Percentiles rank a stretch among this genome's conserved stretches.
Evolutionary conservation across 2,797 vertebrate species (phyloP).

Genomic region (Sebastes variabilis): DNA sequence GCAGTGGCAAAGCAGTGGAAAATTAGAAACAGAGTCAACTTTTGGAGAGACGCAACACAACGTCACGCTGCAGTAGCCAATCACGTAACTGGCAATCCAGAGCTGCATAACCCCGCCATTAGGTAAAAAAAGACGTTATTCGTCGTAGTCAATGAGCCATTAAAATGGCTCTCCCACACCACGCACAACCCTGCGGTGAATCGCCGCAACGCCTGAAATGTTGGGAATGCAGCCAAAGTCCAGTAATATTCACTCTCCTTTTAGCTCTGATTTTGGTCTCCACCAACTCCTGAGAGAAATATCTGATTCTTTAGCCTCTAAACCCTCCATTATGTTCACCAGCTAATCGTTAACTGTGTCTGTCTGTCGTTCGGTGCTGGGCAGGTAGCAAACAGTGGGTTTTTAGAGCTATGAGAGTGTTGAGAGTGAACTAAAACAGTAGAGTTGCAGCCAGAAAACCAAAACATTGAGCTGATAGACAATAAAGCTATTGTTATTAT

Average conservation of each 20-base stretch:
- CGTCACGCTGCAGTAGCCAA: too few relatives aligned
- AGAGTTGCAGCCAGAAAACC: neutral
- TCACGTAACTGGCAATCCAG: too few relatives aligned
- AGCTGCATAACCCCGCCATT: too few relatives aligned
- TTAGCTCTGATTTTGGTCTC: neutral
- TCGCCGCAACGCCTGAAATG: too few relatives aligned
- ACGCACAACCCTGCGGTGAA: too few relatives aligned
- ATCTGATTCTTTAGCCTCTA: neutral
- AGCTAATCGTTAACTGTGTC: neutral
- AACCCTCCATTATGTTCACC: neutral
- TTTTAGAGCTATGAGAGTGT: neutral
- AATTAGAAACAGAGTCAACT: too few relatives aligned
- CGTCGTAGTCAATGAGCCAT: too few relatives aligned
- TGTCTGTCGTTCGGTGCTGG: neutral
- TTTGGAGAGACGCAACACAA: too few relatives aligned
- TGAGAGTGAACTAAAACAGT: neutral
- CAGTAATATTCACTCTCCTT: neutral
- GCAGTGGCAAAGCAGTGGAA: too few relatives aligned
- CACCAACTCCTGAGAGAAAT: neutral
- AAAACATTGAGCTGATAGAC: neutral
- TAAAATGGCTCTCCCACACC: too few relatives aligned
- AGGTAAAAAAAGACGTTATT: too few relatives aligned
- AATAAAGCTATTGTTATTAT: neutral
- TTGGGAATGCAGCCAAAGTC: rapidly evolving
- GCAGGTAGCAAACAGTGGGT: neutral